A percentile compares a stretch with the other conserved stretches of the same genome.
Conservation (phyloP, 1,140 invertebrate species). For the Hirudo medicinalis region DNA sequence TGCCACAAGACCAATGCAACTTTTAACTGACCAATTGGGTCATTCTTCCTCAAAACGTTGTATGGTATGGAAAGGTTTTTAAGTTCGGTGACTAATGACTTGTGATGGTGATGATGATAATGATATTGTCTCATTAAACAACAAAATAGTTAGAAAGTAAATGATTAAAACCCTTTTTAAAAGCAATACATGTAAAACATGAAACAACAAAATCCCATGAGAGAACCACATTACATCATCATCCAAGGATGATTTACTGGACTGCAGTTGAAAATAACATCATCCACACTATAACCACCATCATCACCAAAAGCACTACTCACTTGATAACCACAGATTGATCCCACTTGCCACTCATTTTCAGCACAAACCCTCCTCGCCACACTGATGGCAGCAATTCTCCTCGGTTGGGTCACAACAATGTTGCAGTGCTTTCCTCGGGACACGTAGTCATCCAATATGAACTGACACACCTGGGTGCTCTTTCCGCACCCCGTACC, state of each 20-base stretch:
- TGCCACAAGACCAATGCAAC: no score
- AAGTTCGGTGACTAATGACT: no score
- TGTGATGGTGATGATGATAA: no score
- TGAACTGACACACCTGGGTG: slow-evolving; percentile 67
- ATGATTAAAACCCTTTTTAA: no score
- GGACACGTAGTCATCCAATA: slow-evolving; percentile 35
- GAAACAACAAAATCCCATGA: no score
- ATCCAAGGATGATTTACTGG: no score
- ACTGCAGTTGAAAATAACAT: background rate
- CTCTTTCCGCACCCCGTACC: slow-evolving; percentile 82
- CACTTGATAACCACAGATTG: slow-evolving; percentile 40
- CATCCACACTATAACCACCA: background rate
- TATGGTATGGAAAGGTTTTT: no score
- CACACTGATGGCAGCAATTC: slow-evolving; percentile 40
- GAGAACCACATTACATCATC: no score
- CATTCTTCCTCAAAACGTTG: no score
- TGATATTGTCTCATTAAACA: no score
- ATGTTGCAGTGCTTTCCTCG: slow-evolving; percentile 37
- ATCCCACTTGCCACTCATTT: slow-evolving; percentile 34
- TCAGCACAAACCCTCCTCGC: slow-evolving; percentile 36
- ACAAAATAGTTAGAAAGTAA: no score
- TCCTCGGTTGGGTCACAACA: slow-evolving; percentile 39
- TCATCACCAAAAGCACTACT: slow-evolving; percentile 18
- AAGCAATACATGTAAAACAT: no score
- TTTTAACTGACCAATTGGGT: background rate